Conservation (phyloP, 2,888 invertebrate species). For the Morinoia aosen region DNA sequence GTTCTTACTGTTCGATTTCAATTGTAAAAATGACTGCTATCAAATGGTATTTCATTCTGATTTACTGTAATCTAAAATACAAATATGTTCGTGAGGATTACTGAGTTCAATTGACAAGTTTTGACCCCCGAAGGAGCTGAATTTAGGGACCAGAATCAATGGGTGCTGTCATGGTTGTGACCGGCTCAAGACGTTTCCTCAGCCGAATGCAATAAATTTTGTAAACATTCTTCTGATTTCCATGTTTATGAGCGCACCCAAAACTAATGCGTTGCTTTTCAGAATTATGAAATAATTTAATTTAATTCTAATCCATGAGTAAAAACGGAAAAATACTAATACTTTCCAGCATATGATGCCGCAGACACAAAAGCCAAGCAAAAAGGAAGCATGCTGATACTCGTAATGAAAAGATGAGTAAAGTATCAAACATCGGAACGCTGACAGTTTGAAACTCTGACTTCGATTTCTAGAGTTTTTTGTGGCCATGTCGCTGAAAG, state of each 20-base stretch:
- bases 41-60: not conserved
- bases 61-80: not conserved
- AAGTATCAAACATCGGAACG: not conserved
- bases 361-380: not conserved
- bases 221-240: too few relatives aligned
- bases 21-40: not conserved
- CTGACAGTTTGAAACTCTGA: not conserved
- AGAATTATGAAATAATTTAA: too few relatives aligned
- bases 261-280: too few relatives aligned
- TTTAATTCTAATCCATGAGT: not conserved
- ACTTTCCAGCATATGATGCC: not conserved
- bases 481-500: not conserved
- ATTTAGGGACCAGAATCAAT: not conserved
- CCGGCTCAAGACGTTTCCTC: not conserved
- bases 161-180: not conserved
- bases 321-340: not conserved
- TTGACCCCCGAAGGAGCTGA: not conserved
- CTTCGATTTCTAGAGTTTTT: not conserved
- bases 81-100: not conserved
- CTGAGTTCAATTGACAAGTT: too few relatives aligned
- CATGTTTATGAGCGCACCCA: too few relatives aligned
- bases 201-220: not conserved
- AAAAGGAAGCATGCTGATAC: not conserved
- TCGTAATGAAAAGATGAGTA: not conserved
- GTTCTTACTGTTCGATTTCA: not conserved